Evolutionary conservation across 2,113 vertebrate genomes (phyloP), one percentile per base, ranked within the genome.

Genomic region (Gorsachius goisagi): DNA sequence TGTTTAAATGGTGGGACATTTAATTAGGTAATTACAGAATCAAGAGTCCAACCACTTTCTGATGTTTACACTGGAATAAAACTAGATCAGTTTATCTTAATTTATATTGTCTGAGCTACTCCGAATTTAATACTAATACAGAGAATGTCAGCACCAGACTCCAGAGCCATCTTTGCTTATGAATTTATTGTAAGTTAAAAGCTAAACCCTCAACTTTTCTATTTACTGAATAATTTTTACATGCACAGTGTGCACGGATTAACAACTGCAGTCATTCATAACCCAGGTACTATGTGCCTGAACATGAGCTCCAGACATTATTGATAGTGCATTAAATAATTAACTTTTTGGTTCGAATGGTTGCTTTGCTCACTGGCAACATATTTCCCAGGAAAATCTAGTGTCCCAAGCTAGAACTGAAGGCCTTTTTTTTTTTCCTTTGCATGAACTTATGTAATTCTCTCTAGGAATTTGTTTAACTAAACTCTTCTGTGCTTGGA

Each of bases 361-460:
- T 53, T 69, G 50, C 82, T 85, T 89, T 88, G 24, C 53, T 85
- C 21, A 9, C 58, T 76, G 50, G 41, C 7, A 78, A 67, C 45
- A 81, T 23, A 35, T 33, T 64, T 67, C 19, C 15, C 33, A 86
- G 52, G 23, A 95, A 88, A 86, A 89, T 49, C 18, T 59, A 67
- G 24, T 17, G 9, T 71, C 23, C 37, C 10, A 60, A 53, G n/a
- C 24, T 33, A 66, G 68, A 86, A 82, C 1, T 17, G 16, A 80
- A 92, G 11, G 15, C 3, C 3, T 44, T 63, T 35, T 27, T 21
- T 5, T 4, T 28, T 5, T 3, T 24, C 0, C 1, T 12, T 15
- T 63, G 12, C 12, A 62, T 74, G 27, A 67, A 55, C 6, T 24
- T 66, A 16, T 0, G 0, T 23, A 50, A 6, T 62, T 12, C 12